phyloP scores from a whole-genome alignment of 2,113 vertebrate genomes.

The Phocoena phocoena region DNA sequence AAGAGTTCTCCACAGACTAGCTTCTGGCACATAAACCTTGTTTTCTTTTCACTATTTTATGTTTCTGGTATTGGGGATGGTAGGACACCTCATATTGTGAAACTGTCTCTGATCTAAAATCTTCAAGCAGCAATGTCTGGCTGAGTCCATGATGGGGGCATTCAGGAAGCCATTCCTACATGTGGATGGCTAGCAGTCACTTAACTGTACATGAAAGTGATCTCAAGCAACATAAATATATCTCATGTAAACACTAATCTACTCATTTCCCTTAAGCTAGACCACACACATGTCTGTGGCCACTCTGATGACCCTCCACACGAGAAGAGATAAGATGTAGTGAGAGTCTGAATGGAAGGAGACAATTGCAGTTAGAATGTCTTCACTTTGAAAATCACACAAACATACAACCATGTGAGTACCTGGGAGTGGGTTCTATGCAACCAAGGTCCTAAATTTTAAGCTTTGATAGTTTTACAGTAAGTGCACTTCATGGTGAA shows the following conservation, averaged over 20 bases:
- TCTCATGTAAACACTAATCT: neutral
- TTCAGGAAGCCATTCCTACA: neutral
- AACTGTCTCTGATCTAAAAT: neutral
- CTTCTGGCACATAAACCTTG: neutral
- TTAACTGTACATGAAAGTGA: neutral
- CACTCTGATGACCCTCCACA: neutral
- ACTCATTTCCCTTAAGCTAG: neutral
- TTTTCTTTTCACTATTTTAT: neutral
- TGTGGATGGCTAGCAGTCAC: neutral
- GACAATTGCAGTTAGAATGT: neutral
- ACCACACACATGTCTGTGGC: neutral
- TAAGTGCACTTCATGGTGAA: neutral
- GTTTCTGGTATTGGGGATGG: neutral
- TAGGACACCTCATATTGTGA: neutral
- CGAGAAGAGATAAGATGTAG: neutral
- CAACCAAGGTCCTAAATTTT: fast-evolving
- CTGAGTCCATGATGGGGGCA: neutral
- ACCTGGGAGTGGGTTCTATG: neutral
- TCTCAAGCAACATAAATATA: neutral
- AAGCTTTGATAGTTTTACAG: neutral
- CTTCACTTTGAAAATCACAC: neutral
- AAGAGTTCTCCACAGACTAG: neutral
- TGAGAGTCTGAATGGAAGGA: neutral
- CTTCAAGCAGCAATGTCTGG: neutral
- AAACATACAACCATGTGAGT: neutral